A percentile compares a stretch with the other conserved stretches of the same genome.
Evolutionary conservation across 2,888 invertebrate species (phyloP).

Genomic region (Limnephilus auricula): DNA sequence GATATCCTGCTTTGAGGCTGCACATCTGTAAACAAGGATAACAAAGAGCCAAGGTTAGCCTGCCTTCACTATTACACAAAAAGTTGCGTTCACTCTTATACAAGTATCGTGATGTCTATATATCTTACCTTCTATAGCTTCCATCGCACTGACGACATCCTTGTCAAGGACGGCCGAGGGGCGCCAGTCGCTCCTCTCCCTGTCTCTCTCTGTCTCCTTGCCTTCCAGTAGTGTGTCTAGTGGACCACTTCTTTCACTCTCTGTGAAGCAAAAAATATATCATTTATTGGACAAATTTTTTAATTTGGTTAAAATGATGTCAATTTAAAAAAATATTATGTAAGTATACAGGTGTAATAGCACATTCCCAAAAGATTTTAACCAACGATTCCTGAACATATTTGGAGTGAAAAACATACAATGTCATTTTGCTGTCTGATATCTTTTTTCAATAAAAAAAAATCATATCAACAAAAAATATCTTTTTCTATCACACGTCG

Average conservation of each 20-base stretch:
- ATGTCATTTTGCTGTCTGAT: too few species aligned
- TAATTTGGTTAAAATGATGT: background rate
- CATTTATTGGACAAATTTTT: background rate
- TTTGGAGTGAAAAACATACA: too few species aligned
- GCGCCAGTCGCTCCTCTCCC: slow-evolving; percentile 83
- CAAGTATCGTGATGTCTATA: background rate
- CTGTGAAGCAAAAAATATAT: slow-evolving; percentile 71
- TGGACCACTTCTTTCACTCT: slow-evolving; percentile 86
- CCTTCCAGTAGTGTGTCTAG: slow-evolving; percentile 88
- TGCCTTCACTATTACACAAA: background rate
- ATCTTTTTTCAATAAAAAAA: too few species aligned
- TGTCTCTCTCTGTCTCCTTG: slow-evolving; percentile 74
- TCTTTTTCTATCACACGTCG: too few species aligned
- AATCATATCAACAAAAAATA: too few species aligned
- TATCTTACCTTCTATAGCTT: slow-evolving; percentile 88
- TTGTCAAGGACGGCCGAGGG: slow-evolving; percentile 88
- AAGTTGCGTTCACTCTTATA: background rate
- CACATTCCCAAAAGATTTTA: too few species aligned
- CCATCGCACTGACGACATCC: slow-evolving; percentile 90
- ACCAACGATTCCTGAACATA: too few species aligned
- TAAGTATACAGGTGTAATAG: background rate
- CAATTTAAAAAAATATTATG: background rate
- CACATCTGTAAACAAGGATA: slow-evolving; percentile 76
- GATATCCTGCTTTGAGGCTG: slow-evolving; percentile 86
- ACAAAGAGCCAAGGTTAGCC: slow-evolving; percentile 37